phyloP scores from a whole-genome alignment of 53 echinoderm and acorn worm genomes.

The Temnopleurus reevesii region DNA sequence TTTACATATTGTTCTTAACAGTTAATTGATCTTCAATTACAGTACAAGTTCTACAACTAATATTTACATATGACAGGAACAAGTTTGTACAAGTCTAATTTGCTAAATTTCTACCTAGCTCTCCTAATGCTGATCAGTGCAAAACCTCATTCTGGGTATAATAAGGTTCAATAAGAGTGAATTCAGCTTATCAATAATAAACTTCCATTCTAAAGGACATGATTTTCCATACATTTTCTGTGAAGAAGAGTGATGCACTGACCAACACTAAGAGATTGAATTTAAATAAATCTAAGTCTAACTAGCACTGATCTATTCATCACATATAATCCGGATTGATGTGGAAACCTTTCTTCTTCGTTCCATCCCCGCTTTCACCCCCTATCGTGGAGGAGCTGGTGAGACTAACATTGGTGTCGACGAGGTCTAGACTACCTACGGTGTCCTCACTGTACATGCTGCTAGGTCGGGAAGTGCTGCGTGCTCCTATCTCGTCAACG shows the following conservation, averaged over 20 bases:
- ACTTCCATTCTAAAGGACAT: too few species aligned
- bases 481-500: conserved; percentile 56
- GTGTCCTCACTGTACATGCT: conserved; percentile 94
- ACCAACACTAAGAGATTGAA: too few species aligned
- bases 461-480: conserved; percentile 81
- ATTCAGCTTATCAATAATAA: too few species aligned
- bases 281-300: not conserved
- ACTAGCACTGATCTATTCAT: conserved; percentile 11
- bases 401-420: conserved; percentile 39
- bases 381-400: conserved; percentile 46
- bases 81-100: not conserved
- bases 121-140: too few species aligned
- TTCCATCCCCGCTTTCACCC: conserved; percentile 41
- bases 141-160: too few species aligned
- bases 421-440: conserved; percentile 45
- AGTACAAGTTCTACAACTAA: not conserved
- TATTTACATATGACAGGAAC: not conserved
- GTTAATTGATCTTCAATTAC: not conserved
- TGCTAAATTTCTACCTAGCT: not conserved
- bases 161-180: too few species aligned
- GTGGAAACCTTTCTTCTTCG: conserved; percentile 82
- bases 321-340: conserved; percentile 95
- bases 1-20: not conserved
- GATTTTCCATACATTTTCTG: too few species aligned
- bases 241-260: too few species aligned